phyloP scores from a whole-genome alignment of 2,113 vertebrate species.

The Phalacrocorax carbo region DNA sequence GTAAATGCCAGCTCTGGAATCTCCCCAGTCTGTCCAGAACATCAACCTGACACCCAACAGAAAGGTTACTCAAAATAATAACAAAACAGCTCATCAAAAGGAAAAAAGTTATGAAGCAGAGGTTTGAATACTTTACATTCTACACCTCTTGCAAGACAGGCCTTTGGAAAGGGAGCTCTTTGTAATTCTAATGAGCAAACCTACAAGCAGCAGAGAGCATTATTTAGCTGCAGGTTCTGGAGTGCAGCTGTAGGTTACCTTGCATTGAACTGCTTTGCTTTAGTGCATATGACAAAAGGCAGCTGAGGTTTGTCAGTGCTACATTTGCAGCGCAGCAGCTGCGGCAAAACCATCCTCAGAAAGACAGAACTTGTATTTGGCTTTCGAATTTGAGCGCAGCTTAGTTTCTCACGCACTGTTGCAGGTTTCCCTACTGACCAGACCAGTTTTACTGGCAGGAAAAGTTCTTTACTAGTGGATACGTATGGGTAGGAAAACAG shows the following conservation, averaged over 20 bases:
- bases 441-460: constrained; percentile 1
- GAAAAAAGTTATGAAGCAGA: not conserved
- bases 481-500: not conserved
- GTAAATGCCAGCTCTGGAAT: constrained; percentile 88
- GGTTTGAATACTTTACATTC: not conserved
- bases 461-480: not conserved
- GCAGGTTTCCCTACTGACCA: not conserved
- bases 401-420: not conserved
- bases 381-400: not conserved
- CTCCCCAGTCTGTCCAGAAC: constrained; percentile 99
- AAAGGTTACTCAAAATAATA: not conserved
- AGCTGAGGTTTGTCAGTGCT: not conserved
- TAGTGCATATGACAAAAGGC: rapidly evolving
- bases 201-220: not conserved
- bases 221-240: not conserved
- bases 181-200: not conserved
- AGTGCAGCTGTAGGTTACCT: not conserved
- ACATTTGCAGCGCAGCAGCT: rapidly evolving
- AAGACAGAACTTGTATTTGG: not conserved
- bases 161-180: not conserved
- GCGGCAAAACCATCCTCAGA: not conserved
- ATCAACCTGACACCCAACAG: constrained; percentile 80
- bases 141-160: rapidly evolving
- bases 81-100: not conserved
- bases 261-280: not conserved